Percentiles rank a stretch among this genome's conserved stretches.
Evolutionary conservation across 1,140 invertebrate genomes (phyloP).

Genomic region (Aradophagus sp.): DNA sequence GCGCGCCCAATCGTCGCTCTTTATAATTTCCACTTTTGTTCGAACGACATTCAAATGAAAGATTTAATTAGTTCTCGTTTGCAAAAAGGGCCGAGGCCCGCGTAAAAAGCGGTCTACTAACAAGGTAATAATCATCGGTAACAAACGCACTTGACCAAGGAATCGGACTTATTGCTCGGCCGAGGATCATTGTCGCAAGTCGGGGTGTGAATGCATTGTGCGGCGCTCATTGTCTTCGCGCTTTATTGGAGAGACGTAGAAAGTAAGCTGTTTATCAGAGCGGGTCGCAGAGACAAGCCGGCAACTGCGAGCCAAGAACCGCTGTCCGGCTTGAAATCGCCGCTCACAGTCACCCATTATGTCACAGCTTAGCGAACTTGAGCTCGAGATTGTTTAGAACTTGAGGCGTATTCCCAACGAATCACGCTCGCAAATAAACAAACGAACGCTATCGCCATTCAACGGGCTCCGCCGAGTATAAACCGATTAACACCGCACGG

Average conservation of each 20-base stretch:
- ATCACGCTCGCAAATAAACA: conserved; percentile 44
- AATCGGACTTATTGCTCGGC: conserved; percentile 28
- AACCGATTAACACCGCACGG: conserved; percentile 34
- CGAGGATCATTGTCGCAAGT: conserved; percentile 39
- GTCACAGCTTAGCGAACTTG: conserved; percentile 43
- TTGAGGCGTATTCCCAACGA: conserved; percentile 41
- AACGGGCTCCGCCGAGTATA: conserved; percentile 17
- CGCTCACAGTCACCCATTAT: conserved; percentile 44
- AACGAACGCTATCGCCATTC: conserved; percentile 26
- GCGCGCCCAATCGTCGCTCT: conserved; percentile 33
- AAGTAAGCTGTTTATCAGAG: conserved; percentile 65
- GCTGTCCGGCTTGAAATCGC: conserved; percentile 44
- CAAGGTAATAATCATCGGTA: conserved; percentile 12
- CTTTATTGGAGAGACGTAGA: conserved; percentile 56
- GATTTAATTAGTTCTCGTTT: conserved; percentile 42
- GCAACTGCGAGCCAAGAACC: conserved; percentile 24
- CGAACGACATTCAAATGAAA: conserved; percentile 42
- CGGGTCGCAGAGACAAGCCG: conserved; percentile 36
- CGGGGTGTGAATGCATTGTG: conserved; percentile 32
- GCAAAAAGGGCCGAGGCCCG: conserved; percentile 1
- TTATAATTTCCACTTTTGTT: conserved; percentile 38
- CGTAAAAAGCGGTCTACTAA: conserved; percentile 2
- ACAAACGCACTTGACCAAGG: conserved; percentile 21
- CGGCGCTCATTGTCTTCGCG: conserved; percentile 47
- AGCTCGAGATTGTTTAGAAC: conserved; percentile 46